Evolutionary conservation across 2,113 vertebrate species (phyloP).

Genomic region (Eclectus roratus): DNA sequence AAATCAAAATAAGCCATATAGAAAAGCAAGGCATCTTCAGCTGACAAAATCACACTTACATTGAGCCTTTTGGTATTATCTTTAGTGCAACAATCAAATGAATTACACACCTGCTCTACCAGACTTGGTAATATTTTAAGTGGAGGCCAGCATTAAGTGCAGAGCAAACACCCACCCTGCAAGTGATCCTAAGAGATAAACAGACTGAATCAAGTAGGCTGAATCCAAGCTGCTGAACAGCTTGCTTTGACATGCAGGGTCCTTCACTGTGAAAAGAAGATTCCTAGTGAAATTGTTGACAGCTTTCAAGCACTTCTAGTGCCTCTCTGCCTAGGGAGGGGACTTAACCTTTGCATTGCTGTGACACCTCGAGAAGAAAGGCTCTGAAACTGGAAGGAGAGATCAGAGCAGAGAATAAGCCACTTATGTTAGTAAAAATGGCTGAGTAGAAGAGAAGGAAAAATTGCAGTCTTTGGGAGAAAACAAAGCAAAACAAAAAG

Average conservation of each 20-base stretch:
- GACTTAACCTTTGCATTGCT: constrained; percentile 29
- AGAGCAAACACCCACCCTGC: background rate
- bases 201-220: constrained; percentile 30
- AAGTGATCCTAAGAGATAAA: constrained; percentile 1
- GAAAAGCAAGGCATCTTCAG: background rate
- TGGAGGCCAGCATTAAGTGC: background rate
- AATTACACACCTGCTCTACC: background rate
- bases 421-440: background rate
- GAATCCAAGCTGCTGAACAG: constrained; percentile 42
- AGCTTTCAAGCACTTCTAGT: constrained; percentile 38
- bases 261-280: constrained; percentile 34
- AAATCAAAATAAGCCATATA: background rate
- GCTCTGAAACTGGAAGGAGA: constrained; percentile 10
- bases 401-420: background rate
- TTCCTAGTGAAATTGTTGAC: constrained; percentile 28
- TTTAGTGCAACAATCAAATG: background rate
- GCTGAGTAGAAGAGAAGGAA: background rate
- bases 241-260: constrained; percentile 33
- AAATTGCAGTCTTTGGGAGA: background rate
- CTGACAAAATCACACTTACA: background rate
- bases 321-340: background rate
- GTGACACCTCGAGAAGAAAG: background rate
- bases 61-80: background rate
- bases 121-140: background rate
- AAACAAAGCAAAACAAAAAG: constrained; percentile 33